phyloP scores from a whole-genome alignment of 2,888 invertebrate species.

The Pollenia amentaria region DNA sequence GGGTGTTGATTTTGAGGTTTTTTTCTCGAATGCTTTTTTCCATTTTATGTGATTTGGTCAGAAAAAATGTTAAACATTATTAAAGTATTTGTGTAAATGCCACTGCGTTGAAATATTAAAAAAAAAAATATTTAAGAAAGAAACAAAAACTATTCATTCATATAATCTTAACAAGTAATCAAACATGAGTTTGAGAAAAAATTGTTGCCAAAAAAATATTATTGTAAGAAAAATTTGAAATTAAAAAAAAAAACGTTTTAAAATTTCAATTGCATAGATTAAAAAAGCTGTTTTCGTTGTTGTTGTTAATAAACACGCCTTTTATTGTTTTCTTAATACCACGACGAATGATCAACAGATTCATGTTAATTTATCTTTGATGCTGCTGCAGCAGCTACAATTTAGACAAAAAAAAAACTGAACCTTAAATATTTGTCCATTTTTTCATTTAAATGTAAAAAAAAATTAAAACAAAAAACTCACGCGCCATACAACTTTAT shows the following conservation, averaged over 20 bases:
- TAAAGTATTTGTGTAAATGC: constrained; percentile 73
- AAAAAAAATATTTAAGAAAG: constrained; percentile 55
- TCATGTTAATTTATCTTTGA: constrained; percentile 73
- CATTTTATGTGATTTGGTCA: constrained; percentile 55
- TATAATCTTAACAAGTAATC: constrained; percentile 74
- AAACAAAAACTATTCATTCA: constrained; percentile 39
- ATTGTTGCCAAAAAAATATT: constrained; percentile 17
- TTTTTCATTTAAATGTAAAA: constrained; percentile 51
- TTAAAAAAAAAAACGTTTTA: constrained; percentile 26
- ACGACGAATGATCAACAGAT: constrained; percentile 65
- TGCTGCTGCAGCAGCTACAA: constrained; percentile 63
- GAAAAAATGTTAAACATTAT: constrained; percentile 69
- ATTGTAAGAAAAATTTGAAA: not conserved
- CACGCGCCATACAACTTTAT: constrained; percentile 61
- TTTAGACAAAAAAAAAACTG: constrained; percentile 31
- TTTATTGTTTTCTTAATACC: constrained; percentile 64
- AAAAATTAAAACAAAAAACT: constrained; percentile 42
- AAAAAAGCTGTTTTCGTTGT: constrained; percentile 10
- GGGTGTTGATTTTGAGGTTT: constrained; percentile 61
- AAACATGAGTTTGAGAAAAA: constrained; percentile 63
- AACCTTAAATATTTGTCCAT: constrained; percentile 62
- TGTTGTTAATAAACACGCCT: constrained; percentile 70
- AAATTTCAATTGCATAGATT: constrained; percentile 10
- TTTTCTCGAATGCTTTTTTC: constrained; percentile 5
- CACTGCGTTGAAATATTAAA: constrained; percentile 73